phyloP scores from a whole-genome alignment of 2,113 vertebrate species.

The Podocnemis expansa region DNA sequence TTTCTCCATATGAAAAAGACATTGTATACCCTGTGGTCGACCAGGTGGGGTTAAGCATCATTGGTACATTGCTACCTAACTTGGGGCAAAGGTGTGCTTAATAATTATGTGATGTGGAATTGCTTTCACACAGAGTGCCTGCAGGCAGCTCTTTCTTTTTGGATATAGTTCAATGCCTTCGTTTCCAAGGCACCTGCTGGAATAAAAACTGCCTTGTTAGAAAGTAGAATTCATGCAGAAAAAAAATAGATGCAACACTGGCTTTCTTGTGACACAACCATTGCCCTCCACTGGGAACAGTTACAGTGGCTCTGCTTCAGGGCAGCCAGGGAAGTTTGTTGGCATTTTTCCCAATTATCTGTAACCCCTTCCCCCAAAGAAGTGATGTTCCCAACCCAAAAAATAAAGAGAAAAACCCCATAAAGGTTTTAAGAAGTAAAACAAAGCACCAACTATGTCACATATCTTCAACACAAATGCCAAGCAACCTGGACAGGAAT shows the following conservation, averaged over 20 bases:
- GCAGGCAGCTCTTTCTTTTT: background rate
- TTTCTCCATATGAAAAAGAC: background rate
- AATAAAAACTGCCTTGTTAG: background rate
- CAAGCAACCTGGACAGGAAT: background rate
- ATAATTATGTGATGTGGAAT: background rate
- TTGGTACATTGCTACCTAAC: background rate
- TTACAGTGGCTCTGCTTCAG: rapidly evolving
- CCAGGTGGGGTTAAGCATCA: background rate
- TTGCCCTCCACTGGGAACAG: background rate
- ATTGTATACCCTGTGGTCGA: background rate
- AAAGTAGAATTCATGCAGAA: background rate
- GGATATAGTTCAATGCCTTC: background rate
- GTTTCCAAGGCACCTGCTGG: background rate
- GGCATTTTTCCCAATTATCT: background rate
- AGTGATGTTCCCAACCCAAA: background rate
- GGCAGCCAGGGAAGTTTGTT: background rate
- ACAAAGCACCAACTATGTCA: background rate
- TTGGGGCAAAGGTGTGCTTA: background rate
- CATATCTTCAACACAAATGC: background rate
- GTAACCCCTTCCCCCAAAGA: background rate
- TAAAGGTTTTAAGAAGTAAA: background rate
- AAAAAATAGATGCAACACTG: background rate
- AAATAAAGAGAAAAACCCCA: background rate
- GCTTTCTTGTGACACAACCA: background rate
- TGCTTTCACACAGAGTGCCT: background rate